These are phyloP conservation scores for Bolinopsis microptera DNA, from an alignment of 37 sponge, comb jelly and placozoan genomes.

Conservation along the genomic window DNA sequence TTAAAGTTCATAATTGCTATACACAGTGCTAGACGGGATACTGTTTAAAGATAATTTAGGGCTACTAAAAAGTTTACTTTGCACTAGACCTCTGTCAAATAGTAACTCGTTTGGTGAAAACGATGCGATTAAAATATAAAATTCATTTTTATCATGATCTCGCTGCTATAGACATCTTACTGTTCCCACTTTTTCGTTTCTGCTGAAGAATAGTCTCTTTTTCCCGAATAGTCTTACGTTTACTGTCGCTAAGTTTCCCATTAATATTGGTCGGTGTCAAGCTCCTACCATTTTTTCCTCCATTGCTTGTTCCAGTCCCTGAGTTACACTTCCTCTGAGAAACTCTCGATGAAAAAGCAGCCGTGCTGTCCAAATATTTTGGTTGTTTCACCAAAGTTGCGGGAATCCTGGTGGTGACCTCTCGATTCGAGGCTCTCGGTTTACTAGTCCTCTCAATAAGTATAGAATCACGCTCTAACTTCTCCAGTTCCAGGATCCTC, in stretches of 20 bases:
- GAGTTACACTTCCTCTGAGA: background rate
- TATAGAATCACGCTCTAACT: constrained; percentile 5
- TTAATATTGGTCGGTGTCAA: background rate
- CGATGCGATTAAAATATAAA: background rate
- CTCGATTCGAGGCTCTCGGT: background rate
- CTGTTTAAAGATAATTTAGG: too few species aligned
- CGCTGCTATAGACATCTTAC: background rate
- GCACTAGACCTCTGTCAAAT: too few species aligned
- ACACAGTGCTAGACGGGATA: too few species aligned
- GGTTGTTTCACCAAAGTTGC: background rate
- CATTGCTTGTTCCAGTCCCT: background rate
- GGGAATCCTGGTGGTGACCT: background rate
- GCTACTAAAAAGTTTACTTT: too few species aligned
- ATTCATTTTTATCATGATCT: background rate
- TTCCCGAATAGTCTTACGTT: constrained; percentile 1
- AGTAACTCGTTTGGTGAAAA: too few species aligned
- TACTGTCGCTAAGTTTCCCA: background rate
- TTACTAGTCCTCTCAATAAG: background rate
- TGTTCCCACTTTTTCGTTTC: background rate
- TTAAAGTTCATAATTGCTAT: too few species aligned
- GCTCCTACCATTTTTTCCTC: background rate
- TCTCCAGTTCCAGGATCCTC: constrained; percentile 32
- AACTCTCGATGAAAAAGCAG: background rate
- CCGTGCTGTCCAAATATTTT: constrained; percentile 12
- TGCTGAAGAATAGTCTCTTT: constrained; percentile 25